Evolutionary conservation across 1,140 invertebrate species (phyloP).

Genomic region (Elymnias hypermnestra): DNA sequence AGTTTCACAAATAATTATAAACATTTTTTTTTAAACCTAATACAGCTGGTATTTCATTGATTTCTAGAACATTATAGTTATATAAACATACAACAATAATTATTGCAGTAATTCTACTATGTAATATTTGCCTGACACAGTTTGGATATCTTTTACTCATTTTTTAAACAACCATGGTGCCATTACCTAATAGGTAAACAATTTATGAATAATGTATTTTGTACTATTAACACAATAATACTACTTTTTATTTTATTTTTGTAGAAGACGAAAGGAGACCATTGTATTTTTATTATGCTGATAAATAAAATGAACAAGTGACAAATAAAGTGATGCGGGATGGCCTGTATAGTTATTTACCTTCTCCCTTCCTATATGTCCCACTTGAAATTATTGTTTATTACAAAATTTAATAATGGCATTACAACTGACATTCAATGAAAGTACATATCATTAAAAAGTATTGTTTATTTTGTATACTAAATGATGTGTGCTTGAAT

Average conservation of each 20-base stretch:
- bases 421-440: background rate
- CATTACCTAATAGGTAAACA: slow-evolving; percentile 36
- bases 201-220: slow-evolving; percentile 5
- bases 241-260: slow-evolving; percentile 17
- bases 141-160: slow-evolving; percentile 41
- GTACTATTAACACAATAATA: background rate
- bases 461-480: no score
- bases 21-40: background rate
- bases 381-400: background rate
- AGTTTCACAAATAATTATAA: no score
- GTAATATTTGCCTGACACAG: slow-evolving; percentile 23
- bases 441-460: background rate
- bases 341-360: slow-evolving; percentile 49
- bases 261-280: slow-evolving; percentile 4
- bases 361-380: slow-evolving; percentile 21
- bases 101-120: background rate
- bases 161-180: slow-evolving; percentile 50
- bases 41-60: background rate
- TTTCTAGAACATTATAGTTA: background rate
- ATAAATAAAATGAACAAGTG: slow-evolving; percentile 24
- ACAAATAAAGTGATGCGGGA: slow-evolving; percentile 30
- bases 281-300: slow-evolving; percentile 25
- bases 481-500: background rate
- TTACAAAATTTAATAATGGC: background rate
- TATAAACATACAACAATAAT: background rate